Evolutionary conservation across 2,113 vertebrate species (phyloP).

Genomic region (Panthera leo): DNA sequence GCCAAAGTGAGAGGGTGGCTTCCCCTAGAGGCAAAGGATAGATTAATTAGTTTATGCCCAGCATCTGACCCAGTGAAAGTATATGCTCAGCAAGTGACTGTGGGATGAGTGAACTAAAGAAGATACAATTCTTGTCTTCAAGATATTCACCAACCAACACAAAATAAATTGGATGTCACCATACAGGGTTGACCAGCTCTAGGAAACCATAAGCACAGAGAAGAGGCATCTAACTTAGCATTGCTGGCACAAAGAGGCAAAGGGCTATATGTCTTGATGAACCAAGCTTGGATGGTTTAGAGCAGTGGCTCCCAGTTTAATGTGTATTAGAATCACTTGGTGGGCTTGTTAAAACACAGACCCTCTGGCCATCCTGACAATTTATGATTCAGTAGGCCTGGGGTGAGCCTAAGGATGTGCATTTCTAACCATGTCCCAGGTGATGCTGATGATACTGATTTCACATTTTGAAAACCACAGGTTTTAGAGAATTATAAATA

Average conservation of each 20-base stretch:
- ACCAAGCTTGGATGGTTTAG: background rate
- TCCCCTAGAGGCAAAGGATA: background rate
- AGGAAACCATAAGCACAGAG: background rate
- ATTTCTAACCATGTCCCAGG: background rate
- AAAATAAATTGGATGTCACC: background rate
- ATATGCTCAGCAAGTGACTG: background rate
- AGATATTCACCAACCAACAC: background rate
- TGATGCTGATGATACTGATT: background rate
- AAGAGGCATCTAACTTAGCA: background rate
- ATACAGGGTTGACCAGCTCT: background rate
- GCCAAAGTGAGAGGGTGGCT: background rate
- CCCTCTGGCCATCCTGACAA: background rate
- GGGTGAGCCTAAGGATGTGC: background rate
- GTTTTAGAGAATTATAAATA: background rate
- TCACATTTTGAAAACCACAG: conserved; percentile 1
- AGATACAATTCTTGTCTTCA: background rate
- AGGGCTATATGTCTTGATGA: background rate
- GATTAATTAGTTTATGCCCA: background rate
- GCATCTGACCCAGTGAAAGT: background rate
- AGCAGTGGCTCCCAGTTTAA: background rate
- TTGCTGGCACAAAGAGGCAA: background rate
- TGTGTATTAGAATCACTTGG: background rate
- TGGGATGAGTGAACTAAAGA: background rate
- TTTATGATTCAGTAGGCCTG: background rate
- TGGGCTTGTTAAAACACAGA: background rate